Percentiles rank a stretch among this genome's conserved stretches.
Conservation (phyloP, 2,888 invertebrate genomes). For the Orthonychiurus folsomi region DNA sequence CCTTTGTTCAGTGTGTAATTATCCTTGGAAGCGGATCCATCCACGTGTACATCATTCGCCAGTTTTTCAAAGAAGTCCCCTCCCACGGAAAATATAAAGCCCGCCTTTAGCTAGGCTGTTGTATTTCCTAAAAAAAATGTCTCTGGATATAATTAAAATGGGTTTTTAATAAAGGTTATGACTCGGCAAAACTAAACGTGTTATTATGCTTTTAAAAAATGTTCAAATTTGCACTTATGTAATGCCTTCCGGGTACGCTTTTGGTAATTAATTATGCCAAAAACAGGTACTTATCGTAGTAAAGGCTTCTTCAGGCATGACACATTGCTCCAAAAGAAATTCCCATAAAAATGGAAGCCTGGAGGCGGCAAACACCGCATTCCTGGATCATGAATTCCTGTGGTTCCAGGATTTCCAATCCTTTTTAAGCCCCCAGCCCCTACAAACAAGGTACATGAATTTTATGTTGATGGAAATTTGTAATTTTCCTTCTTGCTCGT, state of each 20-base stretch:
- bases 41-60: slow-evolving; percentile 80
- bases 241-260: too few relatives aligned
- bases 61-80: slow-evolving; percentile 54
- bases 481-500: neutral
- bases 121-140: too few relatives aligned
- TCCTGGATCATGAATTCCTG: neutral
- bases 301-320: too few relatives aligned
- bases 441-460: neutral
- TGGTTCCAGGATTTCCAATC: neutral
- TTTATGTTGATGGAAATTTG: neutral
- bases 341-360: neutral
- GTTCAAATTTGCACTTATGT: too few relatives aligned
- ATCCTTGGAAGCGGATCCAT: slow-evolving; percentile 67
- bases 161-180: too few relatives aligned
- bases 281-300: neutral
- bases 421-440: neutral
- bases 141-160: too few relatives aligned
- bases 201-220: too few relatives aligned
- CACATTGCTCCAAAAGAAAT: neutral
- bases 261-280: neutral
- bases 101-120: neutral
- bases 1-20: slow-evolving; percentile 72
- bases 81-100: neutral
- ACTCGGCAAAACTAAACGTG: too few relatives aligned
- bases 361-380: neutral